Conservation (phyloP, 1,140 invertebrate genomes). For the Phthorimaea operculella region DNA sequence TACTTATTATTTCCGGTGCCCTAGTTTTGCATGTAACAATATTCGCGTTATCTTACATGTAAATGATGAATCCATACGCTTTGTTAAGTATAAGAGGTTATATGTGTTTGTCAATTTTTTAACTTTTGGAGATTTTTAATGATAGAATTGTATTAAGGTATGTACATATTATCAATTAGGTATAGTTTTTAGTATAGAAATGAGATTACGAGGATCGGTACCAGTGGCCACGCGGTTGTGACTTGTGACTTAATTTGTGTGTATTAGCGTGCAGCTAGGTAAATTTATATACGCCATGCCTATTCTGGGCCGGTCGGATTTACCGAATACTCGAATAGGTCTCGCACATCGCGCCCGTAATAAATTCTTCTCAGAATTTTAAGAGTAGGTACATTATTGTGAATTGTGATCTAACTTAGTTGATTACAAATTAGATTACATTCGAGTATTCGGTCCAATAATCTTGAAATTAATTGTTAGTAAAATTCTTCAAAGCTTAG, state of each 20-base stretch:
- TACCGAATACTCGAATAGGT: not conserved
- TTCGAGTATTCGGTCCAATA: too few relatives aligned
- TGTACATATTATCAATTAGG: constrained; percentile 26
- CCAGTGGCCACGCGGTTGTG: constrained; percentile 25
- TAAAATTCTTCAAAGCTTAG: too few relatives aligned
- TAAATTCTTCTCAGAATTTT: too few relatives aligned
- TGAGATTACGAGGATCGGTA: constrained; percentile 45
- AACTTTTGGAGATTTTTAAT: constrained; percentile 57
- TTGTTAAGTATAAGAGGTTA: constrained; percentile 62
- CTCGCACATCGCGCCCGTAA: not conserved
- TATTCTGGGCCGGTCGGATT: not conserved
- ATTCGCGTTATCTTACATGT: constrained; percentile 51
- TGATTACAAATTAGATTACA: too few relatives aligned
- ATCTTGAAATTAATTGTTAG: too few relatives aligned
- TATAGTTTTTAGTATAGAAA: constrained; percentile 29
- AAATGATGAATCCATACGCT: constrained; percentile 66
- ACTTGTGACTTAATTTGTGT: constrained; percentile 25
- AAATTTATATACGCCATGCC: constrained; percentile 8
- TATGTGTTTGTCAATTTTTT: constrained; percentile 64
- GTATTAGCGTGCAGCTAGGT: constrained; percentile 13
- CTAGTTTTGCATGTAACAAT: constrained; percentile 51
- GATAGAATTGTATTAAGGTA: constrained; percentile 40
- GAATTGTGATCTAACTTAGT: too few relatives aligned
- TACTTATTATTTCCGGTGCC: constrained; percentile 60
- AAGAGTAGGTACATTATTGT: too few relatives aligned